Base-by-base conservation (phyloP, 2,888 invertebrate genomes). In the Bugulina stolonifera region DNA sequence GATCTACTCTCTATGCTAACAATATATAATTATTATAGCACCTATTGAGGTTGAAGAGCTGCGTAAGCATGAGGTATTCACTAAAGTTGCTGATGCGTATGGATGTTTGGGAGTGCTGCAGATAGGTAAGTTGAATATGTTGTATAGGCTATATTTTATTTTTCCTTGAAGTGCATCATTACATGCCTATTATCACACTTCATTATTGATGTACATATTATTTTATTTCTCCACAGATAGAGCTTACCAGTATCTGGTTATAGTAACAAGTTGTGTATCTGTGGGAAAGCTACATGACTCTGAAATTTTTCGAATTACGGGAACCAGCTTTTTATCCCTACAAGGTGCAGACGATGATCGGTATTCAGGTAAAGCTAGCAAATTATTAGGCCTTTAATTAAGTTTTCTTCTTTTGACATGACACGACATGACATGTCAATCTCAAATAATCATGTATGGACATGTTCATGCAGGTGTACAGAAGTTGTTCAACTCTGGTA, bases 401-500 rank as follows among this genome's bases (percentile, higher is more conserved):
- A n/a, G n/a, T n/a, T n/a, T n/a, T n/a, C n/a, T n/a, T n/a, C n/a
- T n/a, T n/a, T n/a, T n/a, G n/a, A n/a, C n/a, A n/a, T n/a, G n/a
- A n/a, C n/a, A n/a, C n/a, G n/a, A n/a, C n/a, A n/a, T n/a, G n/a
- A n/a, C n/a, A n/a, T n/a, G n/a, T n/a, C n/a, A n/a, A n/a, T n/a
- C n/a, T n/a, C n/a, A n/a, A n/a, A n/a, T n/a, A n/a, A n/a, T n/a
- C n/a, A n/a, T n/a, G n/a, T n/a, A n/a, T n/a, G 76, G 82, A 86
- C 1, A 73, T 75, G 25, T 89, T 88, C 57, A 88, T 5, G 23
- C 10, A 52, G 43, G 43, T 43, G 54, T 74, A 1, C 89, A 93
- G 76, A 95, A 96, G 84, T 87, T 99, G 72, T 87, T 99, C 1
- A 96, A 94, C 83, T 96, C 97, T n/a, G 98, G 98, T 18, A 96